phyloP scores from a whole-genome alignment of 1,140 invertebrate species.

The Episyrphus balteatus region DNA sequence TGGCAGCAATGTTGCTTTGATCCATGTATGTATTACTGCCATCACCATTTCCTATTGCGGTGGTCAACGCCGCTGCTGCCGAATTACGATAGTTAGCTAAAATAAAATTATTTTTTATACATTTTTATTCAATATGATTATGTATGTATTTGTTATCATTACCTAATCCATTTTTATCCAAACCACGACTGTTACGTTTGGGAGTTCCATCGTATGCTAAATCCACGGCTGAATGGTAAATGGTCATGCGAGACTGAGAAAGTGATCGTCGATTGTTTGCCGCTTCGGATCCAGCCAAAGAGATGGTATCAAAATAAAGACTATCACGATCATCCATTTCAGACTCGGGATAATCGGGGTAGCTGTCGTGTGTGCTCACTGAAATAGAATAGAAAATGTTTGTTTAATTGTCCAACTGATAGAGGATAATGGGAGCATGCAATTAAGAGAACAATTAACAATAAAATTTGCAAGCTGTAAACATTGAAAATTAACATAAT shows the following conservation, averaged over 20 bases:
- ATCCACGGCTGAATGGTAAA: constrained; percentile 34
- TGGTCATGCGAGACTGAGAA: constrained; percentile 33
- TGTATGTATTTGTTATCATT: neutral
- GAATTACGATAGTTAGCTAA: constrained; percentile 24
- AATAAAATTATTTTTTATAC: neutral
- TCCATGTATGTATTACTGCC: no score
- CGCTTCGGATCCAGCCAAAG: constrained; percentile 32
- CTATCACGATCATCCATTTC: constrained; percentile 36
- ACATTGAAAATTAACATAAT: no score
- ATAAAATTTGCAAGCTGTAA: no score
- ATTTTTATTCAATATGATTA: neutral
- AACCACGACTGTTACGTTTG: constrained; percentile 14
- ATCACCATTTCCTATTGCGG: constrained; percentile 1
- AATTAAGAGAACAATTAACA: no score
- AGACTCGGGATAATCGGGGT: constrained; percentile 29
- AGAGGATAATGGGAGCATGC: no score
- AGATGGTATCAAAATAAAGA: constrained; percentile 34
- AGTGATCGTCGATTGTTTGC: constrained; percentile 32
- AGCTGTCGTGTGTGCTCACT: constrained; percentile 32
- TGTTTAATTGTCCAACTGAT: no score
- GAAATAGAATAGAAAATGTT: constrained; percentile 1
- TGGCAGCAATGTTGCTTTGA: no score
- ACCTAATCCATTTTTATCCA: constrained; percentile 6
- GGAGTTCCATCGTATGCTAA: constrained; percentile 22
- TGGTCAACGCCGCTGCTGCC: constrained; percentile 24